Base-by-base conservation (phyloP, 2,888 invertebrate species). In the Portevinia maculata region DNA sequence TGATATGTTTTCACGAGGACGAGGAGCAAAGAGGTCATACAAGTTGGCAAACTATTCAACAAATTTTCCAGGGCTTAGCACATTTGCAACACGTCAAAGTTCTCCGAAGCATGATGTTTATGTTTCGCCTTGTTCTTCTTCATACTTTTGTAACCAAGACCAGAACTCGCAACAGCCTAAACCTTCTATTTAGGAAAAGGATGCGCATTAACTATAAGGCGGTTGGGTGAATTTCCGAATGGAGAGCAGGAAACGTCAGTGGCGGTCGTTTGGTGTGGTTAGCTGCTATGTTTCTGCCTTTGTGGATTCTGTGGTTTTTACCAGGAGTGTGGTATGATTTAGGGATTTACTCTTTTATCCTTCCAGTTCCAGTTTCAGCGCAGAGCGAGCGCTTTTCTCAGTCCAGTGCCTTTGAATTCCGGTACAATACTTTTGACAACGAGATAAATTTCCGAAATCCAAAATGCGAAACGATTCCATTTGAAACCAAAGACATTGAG, bases 41-140 rank as follows among this genome's bases (percentile, higher is more conserved):
- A 73, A 59, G 46, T 65, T 48, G 46, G 24, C 37, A 46, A 73
- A 79, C 65, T 79, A 62, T 79, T 74, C 55, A 50, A 55, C 73
- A 62, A 73, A 73, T 73, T 73, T 73, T 41, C 28, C 60, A 74
- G 73, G 48, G 67, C 62, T 74, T 79, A 46, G 60, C 79, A 74
- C 79, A 73, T 73, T 73, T 74, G 62, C 67, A 79, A 67, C 74
- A 79, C 79, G 74, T 74, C 67, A 79, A 74, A 55, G 48, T 74
- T 55, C 53, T 55, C 53, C 46, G 9, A 62, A 69, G 74, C 60
- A 79, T 67, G 55, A 79, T 67, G 67, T 60, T 79, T 59, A 41
- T 74, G 53, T 44, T 74, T 48, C 17, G 59, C 37, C 65, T 37
- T 65, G 52, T 3, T 32, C 34, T 3, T 13, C 7, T 2, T 11